Base-by-base conservation (phyloP, 2,797 vertebrate genomes). In the Acanthurus leucopareius region DNA sequence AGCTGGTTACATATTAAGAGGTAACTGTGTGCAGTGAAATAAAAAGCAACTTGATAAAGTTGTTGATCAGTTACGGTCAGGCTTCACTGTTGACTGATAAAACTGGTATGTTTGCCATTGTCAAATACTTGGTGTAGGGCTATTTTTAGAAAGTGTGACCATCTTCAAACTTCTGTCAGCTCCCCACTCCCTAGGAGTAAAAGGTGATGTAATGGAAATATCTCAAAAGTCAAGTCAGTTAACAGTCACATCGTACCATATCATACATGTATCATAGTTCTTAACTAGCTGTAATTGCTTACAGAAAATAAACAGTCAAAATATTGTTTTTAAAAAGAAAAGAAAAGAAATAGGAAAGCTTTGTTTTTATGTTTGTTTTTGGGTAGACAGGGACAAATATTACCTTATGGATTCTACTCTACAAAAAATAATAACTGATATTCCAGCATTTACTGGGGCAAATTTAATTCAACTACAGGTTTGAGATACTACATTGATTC, bases 111-210 rank as follows among this genome's bases (percentile, higher is more conserved):
- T 76, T 38, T 42, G n/a, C 5, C 11, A 0, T 19, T 1, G 2
- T 68, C 20, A 54, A 40, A 60, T 10, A 51, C n/a, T 4, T 8
- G 20, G 16, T 58, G 1, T 57, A 28, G 0, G 1, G 63, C 62
- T 82, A 48, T 77, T 57, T 82, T 74, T 79, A 79, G 62, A 79
- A 63, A 22, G 0, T 15, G 28, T 68, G 44, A 53, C 38, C 5
- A 48, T 20, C 16, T 10, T 0, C 35, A 58, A 47, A 52, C 7
- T 10, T 48, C 5, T 49, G 22, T 48, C 56, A 69, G 42, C 6
- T 7, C 19, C 13, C 38, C 48, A 17, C 10, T 5, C 6, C 3
- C 16, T 5, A 6, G 16, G 16, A 57, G 1, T 5, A 16, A 76
- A 42, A 20, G 2, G 1, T 52, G 52, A 48, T 28, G 49, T 49